These are phyloP conservation scores for Synanceia verrucosa DNA, from an alignment of 2,797 vertebrate species.

Conservation along the genomic window DNA sequence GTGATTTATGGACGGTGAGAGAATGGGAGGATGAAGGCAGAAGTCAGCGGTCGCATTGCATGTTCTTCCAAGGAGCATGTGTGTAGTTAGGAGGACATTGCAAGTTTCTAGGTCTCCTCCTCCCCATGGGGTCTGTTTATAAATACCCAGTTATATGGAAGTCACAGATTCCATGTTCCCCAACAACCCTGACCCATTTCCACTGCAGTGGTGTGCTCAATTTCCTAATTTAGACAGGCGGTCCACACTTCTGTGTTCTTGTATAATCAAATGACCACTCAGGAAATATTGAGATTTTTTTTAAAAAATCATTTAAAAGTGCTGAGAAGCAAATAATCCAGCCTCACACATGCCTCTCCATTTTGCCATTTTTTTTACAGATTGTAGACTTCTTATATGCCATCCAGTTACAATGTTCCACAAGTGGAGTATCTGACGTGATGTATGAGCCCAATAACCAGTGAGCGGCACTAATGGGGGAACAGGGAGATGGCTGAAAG, in stretches of 20 bases:
- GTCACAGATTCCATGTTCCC: conserved; percentile 79
- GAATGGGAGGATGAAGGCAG: conserved; percentile 31
- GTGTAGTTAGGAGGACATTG: conserved; percentile 62
- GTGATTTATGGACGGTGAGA: conserved; percentile 49
- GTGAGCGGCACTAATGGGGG: conserved; percentile 21
- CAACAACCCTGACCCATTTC: conserved; percentile 84
- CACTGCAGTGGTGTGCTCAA: conserved; percentile 49
- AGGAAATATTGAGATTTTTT: conserved; percentile 19
- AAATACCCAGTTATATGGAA: conserved; percentile 79
- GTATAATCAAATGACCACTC: conserved; percentile 37
- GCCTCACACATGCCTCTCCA: background rate
- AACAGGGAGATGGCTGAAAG: conserved; percentile 28
- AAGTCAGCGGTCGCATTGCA: conserved; percentile 39
- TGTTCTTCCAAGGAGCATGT: conserved; percentile 60
- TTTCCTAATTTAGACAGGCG: conserved; percentile 63
- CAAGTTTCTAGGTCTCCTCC: conserved; percentile 79
- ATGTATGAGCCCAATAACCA: conserved; percentile 58
- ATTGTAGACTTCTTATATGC: conserved; percentile 13
- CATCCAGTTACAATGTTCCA: conserved; percentile 25
- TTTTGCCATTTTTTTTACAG: conserved; percentile 21
- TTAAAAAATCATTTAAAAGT: conserved; percentile 1
- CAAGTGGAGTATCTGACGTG: conserved; percentile 34
- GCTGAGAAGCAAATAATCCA: conserved; percentile 27
- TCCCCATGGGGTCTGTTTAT: conserved; percentile 79
- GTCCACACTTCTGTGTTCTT: conserved; percentile 42